Percentiles rank a stretch among this genome's conserved stretches.
phyloP scores from a whole-genome alignment of 2,113 vertebrate species.

The Eulemur macaco region DNA sequence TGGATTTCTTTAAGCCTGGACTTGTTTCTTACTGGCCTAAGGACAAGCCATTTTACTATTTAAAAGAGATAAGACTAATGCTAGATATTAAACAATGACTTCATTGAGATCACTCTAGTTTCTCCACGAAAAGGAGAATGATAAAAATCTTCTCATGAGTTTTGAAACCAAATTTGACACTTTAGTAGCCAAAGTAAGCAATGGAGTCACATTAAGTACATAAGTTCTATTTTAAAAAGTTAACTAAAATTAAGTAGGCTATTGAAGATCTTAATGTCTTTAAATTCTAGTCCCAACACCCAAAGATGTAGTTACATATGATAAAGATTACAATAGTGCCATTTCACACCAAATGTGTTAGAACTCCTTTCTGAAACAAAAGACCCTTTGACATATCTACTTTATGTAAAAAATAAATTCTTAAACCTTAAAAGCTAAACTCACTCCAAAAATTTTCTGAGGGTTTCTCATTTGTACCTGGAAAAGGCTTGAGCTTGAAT shows the following conservation, averaged over 20 bases:
- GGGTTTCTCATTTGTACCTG: constrained; percentile 43
- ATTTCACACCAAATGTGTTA: constrained; percentile 6
- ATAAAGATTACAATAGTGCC: not conserved
- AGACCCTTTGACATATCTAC: not conserved
- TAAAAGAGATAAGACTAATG: constrained; percentile 31
- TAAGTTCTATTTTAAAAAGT: constrained; percentile 52
- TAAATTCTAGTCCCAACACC: constrained; percentile 1
- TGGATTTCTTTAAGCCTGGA: constrained; percentile 17
- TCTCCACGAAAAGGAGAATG: constrained; percentile 21
- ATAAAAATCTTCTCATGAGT: constrained; percentile 40
- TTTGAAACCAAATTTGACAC: constrained; percentile 48
- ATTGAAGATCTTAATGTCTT: constrained; percentile 12
- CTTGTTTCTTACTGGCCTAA: constrained; percentile 18
- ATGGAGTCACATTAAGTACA: not conserved
- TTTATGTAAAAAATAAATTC: constrained; percentile 29
- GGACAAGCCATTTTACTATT: constrained; percentile 10
- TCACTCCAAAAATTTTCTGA: constrained; percentile 55
- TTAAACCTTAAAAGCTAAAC: constrained; percentile 40
- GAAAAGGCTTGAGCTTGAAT: constrained; percentile 46
- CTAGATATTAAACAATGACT: constrained; percentile 34
- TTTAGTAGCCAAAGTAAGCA: constrained; percentile 40
- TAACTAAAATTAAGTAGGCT: constrained; percentile 37
- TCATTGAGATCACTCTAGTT: not conserved
- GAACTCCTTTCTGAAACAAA: constrained; percentile 39
- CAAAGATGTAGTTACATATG: constrained; percentile 1